phyloP scores from a whole-genome alignment of 2,113 vertebrate genomes.

The Atrichornis clamosus region DNA sequence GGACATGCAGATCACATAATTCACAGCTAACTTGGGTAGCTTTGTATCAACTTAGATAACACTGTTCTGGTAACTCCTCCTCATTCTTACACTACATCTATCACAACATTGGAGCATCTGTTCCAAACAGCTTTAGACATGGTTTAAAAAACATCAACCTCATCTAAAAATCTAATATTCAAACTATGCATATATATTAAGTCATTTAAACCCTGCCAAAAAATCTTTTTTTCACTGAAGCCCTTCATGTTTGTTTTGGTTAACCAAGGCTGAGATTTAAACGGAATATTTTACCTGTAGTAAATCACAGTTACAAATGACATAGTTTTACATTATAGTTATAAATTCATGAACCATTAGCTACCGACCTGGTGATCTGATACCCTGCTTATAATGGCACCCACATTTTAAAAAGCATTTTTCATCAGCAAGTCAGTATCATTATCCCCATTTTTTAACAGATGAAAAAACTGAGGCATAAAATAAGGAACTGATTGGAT shows the following conservation, averaged over 20 bases:
- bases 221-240: background rate
- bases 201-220: background rate
- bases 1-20: background rate
- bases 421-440: constrained; percentile 47
- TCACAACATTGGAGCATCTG: background rate
- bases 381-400: constrained; percentile 30
- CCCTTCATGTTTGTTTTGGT: constrained; percentile 13
- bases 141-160: background rate
- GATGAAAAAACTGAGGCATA: constrained; percentile 51
- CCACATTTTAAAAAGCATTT: constrained; percentile 46
- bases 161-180: background rate
- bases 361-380: constrained; percentile 21
- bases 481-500: constrained; percentile 53
- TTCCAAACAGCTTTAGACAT: background rate
- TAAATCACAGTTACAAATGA: constrained; percentile 28
- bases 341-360: constrained; percentile 47
- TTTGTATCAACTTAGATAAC: background rate
- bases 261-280: background rate
- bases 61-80: background rate
- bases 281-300: background rate
- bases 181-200: background rate
- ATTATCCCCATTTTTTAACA: constrained; percentile 57
- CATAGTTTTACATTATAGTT: constrained; percentile 22
- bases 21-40: background rate
- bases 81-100: background rate